phyloP scores from a whole-genome alignment of 2,113 vertebrate genomes.

The Colius striatus region DNA sequence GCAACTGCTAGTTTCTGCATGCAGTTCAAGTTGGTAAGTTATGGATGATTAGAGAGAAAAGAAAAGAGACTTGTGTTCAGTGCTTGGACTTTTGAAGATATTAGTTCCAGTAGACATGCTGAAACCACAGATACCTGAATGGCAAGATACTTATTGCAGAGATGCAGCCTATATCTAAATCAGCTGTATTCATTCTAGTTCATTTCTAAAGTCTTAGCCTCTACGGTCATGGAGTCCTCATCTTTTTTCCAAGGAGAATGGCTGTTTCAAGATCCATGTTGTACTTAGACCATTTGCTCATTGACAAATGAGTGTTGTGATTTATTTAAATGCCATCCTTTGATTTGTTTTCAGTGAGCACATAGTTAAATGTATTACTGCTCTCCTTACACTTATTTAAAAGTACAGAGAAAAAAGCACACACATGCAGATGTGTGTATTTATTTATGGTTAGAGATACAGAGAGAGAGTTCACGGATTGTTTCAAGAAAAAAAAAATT shows the following conservation, averaged over 20 bases:
- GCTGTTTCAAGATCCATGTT: not conserved
- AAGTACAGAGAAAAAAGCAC: not conserved
- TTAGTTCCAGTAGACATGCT: not conserved
- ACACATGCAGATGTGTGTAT: not conserved
- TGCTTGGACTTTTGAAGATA: not conserved
- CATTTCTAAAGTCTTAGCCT: not conserved
- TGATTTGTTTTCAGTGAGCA: not conserved
- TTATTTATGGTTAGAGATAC: not conserved
- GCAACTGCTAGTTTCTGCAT: not conserved
- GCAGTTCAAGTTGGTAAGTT: not conserved
- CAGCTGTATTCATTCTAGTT: not conserved
- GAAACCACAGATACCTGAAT: not conserved
- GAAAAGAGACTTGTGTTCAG: not conserved
- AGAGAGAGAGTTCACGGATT: not conserved
- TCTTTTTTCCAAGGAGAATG: not conserved
- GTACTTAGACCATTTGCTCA: not conserved
- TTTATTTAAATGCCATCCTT: not conserved
- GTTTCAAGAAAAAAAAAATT: not conserved
- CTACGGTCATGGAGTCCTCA: not conserved
- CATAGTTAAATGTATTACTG: not conserved
- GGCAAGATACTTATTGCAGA: not conserved
- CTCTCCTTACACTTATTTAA: not conserved
- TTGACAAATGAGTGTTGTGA: not conserved
- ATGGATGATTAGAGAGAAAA: not conserved
- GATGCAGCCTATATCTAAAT: not conserved